Evolutionary conservation across 1,140 invertebrate genomes (phyloP), one percentile per base, ranked within the genome.

Genomic region (Sitobion miscanthi): DNA sequence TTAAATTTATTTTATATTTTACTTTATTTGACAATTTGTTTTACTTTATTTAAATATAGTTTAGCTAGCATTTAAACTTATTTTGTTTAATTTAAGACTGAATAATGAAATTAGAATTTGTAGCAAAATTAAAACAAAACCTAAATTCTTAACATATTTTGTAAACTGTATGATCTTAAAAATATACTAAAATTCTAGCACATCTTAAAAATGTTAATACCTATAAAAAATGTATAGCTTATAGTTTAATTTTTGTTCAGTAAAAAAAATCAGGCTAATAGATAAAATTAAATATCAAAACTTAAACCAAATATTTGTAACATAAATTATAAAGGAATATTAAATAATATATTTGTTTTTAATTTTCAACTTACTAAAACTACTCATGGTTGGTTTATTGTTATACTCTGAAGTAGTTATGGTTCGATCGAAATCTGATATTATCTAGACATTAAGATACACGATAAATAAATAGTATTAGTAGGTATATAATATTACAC

Each of bases 381-480:
- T 93, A 38, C 91, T 93, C 77, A 85, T 93, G 3, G 91, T 93
- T 11, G 52, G 91, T 57, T 85, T 54, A 25, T 93, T 93, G 49
- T 93, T 93, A 11, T 93, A 54, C 14, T 85, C 52, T 9, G 91
- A 93, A 42, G n/a, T 11, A 23, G 91, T 30, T 57, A 93, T 93
- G 47, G 91, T 93, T 17, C 91, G 91, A 85, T 93, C 91, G 25
- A 93, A 93, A 85, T 93, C 91, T 42, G 91, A 93, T 93, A 93
- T 93, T 49, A 93, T 35, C 91, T 93, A 7, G 6, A 25, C 11
- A 90, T 42, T 42, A 62, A 42, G 1, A 25, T 21, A 69, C 4
- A 69, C 9, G 20, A 21, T 49, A 87, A n/a, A 17, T n/a, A 47
- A 11, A 87, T 5, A 47, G 30, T 49, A 86, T 42, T 86, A 47